Percentiles rank a stretch among this genome's conserved stretches.
Conservation (phyloP, 2,113 vertebrate genomes). For the Ictalurus furcatus region DNA sequence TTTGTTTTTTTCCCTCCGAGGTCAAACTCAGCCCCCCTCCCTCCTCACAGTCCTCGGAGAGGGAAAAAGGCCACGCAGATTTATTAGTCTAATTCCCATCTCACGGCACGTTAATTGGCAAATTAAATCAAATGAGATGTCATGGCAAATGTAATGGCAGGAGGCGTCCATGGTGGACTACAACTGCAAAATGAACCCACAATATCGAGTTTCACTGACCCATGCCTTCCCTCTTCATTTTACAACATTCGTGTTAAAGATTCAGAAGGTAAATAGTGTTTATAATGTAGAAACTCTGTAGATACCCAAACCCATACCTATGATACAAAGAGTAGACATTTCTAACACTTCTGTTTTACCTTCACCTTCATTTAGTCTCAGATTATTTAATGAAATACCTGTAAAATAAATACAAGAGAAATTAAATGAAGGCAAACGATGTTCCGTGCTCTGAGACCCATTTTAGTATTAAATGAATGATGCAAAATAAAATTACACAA, state of each 20-base stretch:
- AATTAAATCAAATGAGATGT: slow-evolving; percentile 65
- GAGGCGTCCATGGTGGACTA: slow-evolving; percentile 49
- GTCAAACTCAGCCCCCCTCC: slow-evolving; percentile 50
- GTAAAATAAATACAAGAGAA: neutral
- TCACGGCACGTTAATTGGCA: slow-evolving; percentile 59
- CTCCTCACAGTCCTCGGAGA: slow-evolving; percentile 43
- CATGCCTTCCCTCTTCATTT: neutral
- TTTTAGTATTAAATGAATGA: neutral
- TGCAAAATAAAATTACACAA: neutral
- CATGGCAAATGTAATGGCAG: slow-evolving; percentile 59
- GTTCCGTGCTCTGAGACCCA: neutral
- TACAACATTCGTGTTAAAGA: neutral
- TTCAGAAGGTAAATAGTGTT: neutral
- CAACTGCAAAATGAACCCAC: slow-evolving; percentile 55
- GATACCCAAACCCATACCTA: neutral
- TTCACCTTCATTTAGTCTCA: neutral
- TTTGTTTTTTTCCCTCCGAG: slow-evolving; percentile 9
- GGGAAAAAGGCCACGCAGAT: slow-evolving; percentile 53
- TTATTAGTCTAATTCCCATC: slow-evolving; percentile 61
- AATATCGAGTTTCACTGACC: neutral
- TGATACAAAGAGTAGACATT: neutral
- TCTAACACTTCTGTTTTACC: neutral
- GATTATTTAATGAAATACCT: neutral
- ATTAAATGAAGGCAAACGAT: neutral
- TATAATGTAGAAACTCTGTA: neutral